A percentile compares a stretch with the other conserved stretches of the same genome.
These are phyloP conservation scores for Hypomecis punctinalis DNA, from an alignment of 2,888 invertebrate genomes.

Conservation along the genomic window DNA sequence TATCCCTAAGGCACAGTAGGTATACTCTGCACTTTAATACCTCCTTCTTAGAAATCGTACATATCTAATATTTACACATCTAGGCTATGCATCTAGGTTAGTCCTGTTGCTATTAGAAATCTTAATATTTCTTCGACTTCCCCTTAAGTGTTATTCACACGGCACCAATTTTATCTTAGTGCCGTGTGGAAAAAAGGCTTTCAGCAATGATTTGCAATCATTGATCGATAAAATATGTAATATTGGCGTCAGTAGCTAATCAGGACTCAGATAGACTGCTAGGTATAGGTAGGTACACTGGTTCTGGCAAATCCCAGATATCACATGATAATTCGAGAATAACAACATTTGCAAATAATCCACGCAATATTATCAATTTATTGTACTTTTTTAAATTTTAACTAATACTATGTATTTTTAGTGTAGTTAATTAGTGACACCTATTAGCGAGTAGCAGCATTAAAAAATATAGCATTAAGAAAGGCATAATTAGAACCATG, in stretches of 20 bases:
- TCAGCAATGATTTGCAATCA: slow-evolving; percentile 48
- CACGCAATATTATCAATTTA: background rate
- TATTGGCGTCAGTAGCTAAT: slow-evolving; percentile 15
- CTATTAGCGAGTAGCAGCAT: slow-evolving; percentile 53
- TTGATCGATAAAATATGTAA: slow-evolving; percentile 41
- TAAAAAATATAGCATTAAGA: background rate
- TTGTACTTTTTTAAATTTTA: background rate
- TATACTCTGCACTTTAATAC: no score
- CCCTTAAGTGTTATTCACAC: slow-evolving; percentile 71
- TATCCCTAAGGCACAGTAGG: no score
- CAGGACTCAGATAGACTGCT: slow-evolving; percentile 18
- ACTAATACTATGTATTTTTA: background rate
- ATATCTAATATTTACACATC: no score
- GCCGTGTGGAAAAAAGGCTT: slow-evolving; percentile 60
- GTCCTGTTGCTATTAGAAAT: no score
- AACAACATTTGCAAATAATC: background rate
- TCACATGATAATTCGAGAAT: slow-evolving; percentile 4
- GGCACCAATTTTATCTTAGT: slow-evolving; percentile 58
- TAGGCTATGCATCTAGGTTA: no score
- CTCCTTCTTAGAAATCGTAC: no score
- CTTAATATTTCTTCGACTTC: slow-evolving; percentile 39
- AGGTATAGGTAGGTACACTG: background rate
- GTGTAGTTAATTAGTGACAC: slow-evolving; percentile 51
- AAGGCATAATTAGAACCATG: slow-evolving; percentile 4
- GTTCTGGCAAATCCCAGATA: slow-evolving; percentile 18